Percentiles rank a stretch among this genome's conserved stretches.
Evolutionary conservation across 1,140 invertebrate genomes (phyloP).

Genomic region (Ostrea denselamellosa): DNA sequence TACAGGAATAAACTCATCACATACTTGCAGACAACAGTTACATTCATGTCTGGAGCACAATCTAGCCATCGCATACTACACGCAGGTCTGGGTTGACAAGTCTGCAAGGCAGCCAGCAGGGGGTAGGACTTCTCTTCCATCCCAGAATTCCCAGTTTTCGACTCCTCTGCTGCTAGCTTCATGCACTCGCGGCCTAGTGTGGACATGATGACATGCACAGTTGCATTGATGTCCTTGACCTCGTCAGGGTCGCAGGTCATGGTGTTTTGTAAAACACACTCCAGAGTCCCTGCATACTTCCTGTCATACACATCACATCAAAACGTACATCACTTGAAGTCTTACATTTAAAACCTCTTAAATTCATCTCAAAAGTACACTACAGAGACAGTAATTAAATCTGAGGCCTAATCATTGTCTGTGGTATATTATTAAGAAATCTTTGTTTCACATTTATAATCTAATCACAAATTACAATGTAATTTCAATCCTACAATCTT

Average conservation of each 20-base stretch:
- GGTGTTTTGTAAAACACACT: conserved; percentile 31
- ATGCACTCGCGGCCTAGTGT: conserved; percentile 14
- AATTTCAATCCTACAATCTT: not conserved
- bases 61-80: not conserved
- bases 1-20: not conserved
- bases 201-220: not conserved
- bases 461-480: too few relatives aligned
- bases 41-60: conserved; percentile 27
- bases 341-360: not conserved
- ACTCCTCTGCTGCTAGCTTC: not conserved
- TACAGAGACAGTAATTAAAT: too few relatives aligned
- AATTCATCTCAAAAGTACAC: too few relatives aligned
- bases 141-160: not conserved
- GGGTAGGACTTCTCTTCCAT: not conserved
- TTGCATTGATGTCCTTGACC: not conserved
- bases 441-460: too few relatives aligned
- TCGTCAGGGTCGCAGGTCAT: conserved; percentile 17
- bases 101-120: not conserved
- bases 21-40: conserved; percentile 21
- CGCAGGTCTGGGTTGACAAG: not conserved
- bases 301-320: not conserved
- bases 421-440: too few relatives aligned
- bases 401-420: too few relatives aligned
- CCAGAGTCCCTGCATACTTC: not conserved
- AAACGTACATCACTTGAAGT: not conserved